Conservation (phyloP, 2,888 invertebrate species). For the Archips xylosteana region DNA sequence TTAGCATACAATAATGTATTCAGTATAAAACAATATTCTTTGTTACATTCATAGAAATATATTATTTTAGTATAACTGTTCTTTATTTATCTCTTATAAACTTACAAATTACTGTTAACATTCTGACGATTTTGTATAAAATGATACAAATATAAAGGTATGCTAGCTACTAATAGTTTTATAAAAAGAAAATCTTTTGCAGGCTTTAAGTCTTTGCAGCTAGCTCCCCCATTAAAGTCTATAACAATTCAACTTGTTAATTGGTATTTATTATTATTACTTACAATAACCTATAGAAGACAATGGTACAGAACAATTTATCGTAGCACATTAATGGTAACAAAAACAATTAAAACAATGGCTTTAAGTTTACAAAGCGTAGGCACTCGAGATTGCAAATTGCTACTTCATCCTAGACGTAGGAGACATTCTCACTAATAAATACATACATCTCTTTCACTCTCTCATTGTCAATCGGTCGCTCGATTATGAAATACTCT, state of each 20-base stretch:
- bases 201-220: conserved; percentile 51
- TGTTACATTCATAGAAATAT: conserved; percentile 85
- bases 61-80: conserved; percentile 84
- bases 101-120: conserved; percentile 85
- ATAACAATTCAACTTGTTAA: conserved; percentile 85
- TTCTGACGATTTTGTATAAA: conserved; percentile 81
- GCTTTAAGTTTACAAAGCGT: conserved; percentile 85
- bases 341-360: conserved; percentile 84
- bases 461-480: conserved; percentile 58
- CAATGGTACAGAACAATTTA: conserved; percentile 80
- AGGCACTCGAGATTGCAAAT: conserved; percentile 86
- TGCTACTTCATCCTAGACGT: conserved; percentile 80
- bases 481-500: conserved; percentile 58
- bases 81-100: conserved; percentile 79
- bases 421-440: conserved; percentile 83
- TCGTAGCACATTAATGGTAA: conserved; percentile 83
- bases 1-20: conserved; percentile 82
- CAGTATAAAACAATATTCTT: conserved; percentile 85
- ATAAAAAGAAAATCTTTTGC: conserved; percentile 42
- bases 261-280: conserved; percentile 81
- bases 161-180: conserved; percentile 51
- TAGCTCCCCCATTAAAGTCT: conserved; percentile 57
- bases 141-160: conserved; percentile 77
- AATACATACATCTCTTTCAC: conserved; percentile 78
- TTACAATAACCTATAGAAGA: conserved; percentile 81